Evolutionary conservation across 2,797 vertebrate genomes (phyloP), one percentile per base, ranked within the genome.

Genomic region (Vespertilio murinus): DNA sequence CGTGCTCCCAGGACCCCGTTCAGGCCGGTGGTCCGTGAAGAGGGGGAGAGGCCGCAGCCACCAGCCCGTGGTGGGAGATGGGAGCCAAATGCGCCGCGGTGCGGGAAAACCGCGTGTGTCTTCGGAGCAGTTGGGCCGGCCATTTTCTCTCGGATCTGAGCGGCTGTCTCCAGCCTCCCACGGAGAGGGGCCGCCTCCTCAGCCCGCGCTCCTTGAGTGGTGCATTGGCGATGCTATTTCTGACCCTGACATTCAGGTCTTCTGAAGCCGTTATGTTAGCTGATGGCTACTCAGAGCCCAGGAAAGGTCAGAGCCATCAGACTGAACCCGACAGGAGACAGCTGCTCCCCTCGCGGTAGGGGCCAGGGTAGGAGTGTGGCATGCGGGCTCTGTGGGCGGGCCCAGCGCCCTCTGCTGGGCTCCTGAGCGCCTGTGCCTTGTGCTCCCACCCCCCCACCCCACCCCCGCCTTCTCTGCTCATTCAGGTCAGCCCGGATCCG

Each of bases 221-320:
- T 4, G 9, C 91, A 74, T 16, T 3, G 64, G 54, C 23, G 0
- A 35, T 91, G 78, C 96, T 96, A 49, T 96, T 96, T 96, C 95
- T 83, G 82, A 96, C 88, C 70, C 79, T 97, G 92, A 79, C 88
- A 88, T 96, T 97, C 95, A 83, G 49, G 54, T 94, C 91, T 94
- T 87, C 71, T 28, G n/a, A 94, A 86, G 54, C 86, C 22, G 6
- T 89, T 83, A 80, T 0, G 18, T 88, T 94, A 75, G 88, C 86
- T 80, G 86, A 56, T 77, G 74, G 61, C 85, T 78, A 6, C 90
- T 88, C 56, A 49, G 79, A 93, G 69, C 70, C 80, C 93, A 61
- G 67, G 56, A 95, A 95, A 96, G 96, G 96, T 96, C 97, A 95
- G 71, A 84, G 7, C 71, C 49, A 3, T 84, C 79, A 95, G 61